Percentiles rank a stretch among this genome's conserved stretches.
Evolutionary conservation across 2,888 invertebrate species (phyloP).

Genomic region (Himalopsyche tibetana): DNA sequence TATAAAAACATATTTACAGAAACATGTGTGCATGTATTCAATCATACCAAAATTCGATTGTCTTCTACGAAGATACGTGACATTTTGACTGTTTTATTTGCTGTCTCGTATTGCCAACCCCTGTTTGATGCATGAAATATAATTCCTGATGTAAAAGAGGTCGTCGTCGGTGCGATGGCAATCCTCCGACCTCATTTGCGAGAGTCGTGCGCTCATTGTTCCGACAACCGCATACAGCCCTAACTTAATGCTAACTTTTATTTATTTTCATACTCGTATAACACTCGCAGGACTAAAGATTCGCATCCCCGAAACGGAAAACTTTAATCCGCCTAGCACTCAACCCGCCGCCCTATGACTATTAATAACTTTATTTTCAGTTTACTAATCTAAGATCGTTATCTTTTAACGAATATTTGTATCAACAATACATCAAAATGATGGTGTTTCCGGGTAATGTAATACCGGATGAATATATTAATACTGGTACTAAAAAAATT

Average conservation of each 20-base stretch:
- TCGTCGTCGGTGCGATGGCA: slow-evolving; percentile 27
- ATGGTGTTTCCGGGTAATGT: no score
- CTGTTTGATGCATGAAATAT: slow-evolving; percentile 3
- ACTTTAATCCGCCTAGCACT: slow-evolving; percentile 6
- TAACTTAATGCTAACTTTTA: slow-evolving; percentile 17
- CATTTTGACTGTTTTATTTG: no score
- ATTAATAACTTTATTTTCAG: no score
- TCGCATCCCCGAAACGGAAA: neutral
- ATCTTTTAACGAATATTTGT: no score
- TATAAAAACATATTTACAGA: no score
- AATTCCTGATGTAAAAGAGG: slow-evolving; percentile 9
- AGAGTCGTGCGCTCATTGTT: slow-evolving; percentile 36
- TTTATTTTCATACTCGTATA: slow-evolving; percentile 39
- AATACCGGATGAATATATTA: no score
- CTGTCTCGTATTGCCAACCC: neutral
- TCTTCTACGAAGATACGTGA: no score
- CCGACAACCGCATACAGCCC: neutral
- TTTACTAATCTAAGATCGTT: no score
- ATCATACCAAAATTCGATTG: no score
- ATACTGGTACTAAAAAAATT: no score
- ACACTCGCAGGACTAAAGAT: neutral
- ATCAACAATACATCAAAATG: no score
- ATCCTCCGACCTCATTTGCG: slow-evolving; percentile 43
- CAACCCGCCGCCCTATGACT: neutral
- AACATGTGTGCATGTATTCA: no score